Conservation (phyloP, 2,888 invertebrate species). For the Limnephilus marmoratus region DNA sequence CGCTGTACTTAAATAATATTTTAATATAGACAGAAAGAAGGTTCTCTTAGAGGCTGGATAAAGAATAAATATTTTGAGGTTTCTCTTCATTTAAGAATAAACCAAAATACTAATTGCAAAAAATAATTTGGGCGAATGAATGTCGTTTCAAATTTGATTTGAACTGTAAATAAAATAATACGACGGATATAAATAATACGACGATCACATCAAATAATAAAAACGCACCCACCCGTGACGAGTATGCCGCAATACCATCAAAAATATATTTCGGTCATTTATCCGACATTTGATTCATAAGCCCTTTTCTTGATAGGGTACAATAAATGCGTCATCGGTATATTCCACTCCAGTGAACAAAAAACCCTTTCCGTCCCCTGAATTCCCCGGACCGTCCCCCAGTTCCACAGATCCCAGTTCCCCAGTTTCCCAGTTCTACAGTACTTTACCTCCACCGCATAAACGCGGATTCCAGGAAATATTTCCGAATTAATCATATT, state of each 20-base stretch:
- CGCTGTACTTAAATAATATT: too few relatives aligned
- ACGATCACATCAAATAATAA: neutral
- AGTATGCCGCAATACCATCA: neutral
- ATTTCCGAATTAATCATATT: constrained; percentile 48
- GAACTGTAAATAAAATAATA: neutral
- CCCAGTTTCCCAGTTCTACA: neutral
- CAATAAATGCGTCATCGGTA: constrained; percentile 46
- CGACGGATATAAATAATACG: too few relatives aligned
- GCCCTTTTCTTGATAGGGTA: constrained; percentile 46
- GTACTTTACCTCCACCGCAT: constrained; percentile 16
- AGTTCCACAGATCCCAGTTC: neutral
- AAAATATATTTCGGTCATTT: constrained; percentile 42
- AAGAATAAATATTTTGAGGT: too few relatives aligned
- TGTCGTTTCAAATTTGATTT: neutral
- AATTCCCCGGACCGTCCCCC: neutral
- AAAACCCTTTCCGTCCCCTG: constrained; percentile 45
- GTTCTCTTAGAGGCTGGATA: too few relatives aligned
- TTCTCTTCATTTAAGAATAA: too few relatives aligned
- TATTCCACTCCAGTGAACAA: constrained; percentile 43
- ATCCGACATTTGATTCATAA: constrained; percentile 47
- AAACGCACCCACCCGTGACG: neutral
- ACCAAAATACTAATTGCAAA: neutral
- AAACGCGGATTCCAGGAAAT: constrained; percentile 43
- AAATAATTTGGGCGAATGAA: neutral
- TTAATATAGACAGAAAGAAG: too few relatives aligned